Evolutionary conservation across 2,888 invertebrate genomes (phyloP).

Genomic region (Acrobasis repandana): DNA sequence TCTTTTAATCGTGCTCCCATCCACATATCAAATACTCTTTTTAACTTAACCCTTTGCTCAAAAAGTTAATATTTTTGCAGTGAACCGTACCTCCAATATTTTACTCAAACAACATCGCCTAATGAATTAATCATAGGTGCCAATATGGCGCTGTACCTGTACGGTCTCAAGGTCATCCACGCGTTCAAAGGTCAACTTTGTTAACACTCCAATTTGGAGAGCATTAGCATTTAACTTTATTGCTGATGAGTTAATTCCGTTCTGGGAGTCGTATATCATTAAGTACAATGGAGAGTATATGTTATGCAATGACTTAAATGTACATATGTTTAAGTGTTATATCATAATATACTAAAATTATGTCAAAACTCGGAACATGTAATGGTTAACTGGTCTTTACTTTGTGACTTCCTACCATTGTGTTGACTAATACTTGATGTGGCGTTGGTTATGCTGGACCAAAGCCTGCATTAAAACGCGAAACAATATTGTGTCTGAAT

Average conservation of each 20-base stretch:
- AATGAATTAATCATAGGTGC: slow-evolving; percentile 1
- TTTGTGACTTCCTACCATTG: not conserved
- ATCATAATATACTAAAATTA: not conserved
- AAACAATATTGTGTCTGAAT: too few species aligned
- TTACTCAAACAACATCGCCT: not conserved
- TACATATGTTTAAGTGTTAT: not conserved
- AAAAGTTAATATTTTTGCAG: not conserved
- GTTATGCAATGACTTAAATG: not conserved
- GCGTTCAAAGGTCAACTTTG: slow-evolving; percentile 8
- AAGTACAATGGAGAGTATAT: slow-evolving; percentile 5
- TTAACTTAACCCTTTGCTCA: too few species aligned
- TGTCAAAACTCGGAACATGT: not conserved
- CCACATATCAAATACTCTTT: too few species aligned
- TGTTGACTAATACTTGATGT: too few species aligned
- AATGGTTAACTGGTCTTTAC: not conserved
- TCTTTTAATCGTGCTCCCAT: too few species aligned
- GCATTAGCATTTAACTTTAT: slow-evolving; percentile 3
- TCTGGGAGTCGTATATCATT: not conserved
- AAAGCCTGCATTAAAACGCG: too few species aligned
- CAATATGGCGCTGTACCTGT: slow-evolving; percentile 1
- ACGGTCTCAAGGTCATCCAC: slow-evolving; percentile 16
- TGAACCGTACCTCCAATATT: not conserved
- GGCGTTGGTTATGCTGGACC: too few species aligned
- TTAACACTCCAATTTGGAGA: slow-evolving; percentile 4
- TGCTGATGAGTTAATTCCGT: slow-evolving; percentile 9